A percentile compares a stretch with the other conserved stretches of the same genome.
phyloP scores from a whole-genome alignment of 2,888 invertebrate species.

The Ellobium chinense region DNA sequence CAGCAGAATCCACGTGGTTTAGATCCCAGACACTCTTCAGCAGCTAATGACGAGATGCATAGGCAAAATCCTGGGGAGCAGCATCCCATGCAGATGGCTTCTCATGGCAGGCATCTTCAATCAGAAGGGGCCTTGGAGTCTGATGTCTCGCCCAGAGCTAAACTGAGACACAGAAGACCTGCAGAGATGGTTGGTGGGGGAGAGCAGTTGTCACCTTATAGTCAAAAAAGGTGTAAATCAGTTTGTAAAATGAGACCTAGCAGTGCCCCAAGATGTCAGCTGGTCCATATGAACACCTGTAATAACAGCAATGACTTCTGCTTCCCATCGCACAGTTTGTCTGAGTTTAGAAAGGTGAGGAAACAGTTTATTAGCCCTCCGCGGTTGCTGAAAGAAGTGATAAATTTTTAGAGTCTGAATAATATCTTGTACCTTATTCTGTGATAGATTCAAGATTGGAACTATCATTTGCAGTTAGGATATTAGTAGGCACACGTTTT shows the following conservation, averaged over 20 bases:
- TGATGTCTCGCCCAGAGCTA: not conserved
- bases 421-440: too few species aligned
- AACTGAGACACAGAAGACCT: not conserved
- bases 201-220: not conserved
- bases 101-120: not conserved
- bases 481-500: too few species aligned
- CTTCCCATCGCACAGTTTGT: not conserved
- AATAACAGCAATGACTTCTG: not conserved
- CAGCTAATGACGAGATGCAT: not conserved
- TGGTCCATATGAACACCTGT: conserved; percentile 3
- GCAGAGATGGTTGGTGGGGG: not conserved
- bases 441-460: too few species aligned
- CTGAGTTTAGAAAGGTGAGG: conserved; percentile 25
- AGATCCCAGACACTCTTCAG: not conserved
- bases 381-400: too few species aligned
- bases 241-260: not conserved
- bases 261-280: not conserved
- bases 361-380: too few species aligned
- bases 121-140: conserved; percentile 17
- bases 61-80: not conserved
- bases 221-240: not conserved
- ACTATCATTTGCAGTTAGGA: too few species aligned
- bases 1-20: not conserved
- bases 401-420: too few species aligned
- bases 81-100: not conserved